Conservation (phyloP, 2,113 vertebrate genomes). For the Mobula birostris region DNA sequence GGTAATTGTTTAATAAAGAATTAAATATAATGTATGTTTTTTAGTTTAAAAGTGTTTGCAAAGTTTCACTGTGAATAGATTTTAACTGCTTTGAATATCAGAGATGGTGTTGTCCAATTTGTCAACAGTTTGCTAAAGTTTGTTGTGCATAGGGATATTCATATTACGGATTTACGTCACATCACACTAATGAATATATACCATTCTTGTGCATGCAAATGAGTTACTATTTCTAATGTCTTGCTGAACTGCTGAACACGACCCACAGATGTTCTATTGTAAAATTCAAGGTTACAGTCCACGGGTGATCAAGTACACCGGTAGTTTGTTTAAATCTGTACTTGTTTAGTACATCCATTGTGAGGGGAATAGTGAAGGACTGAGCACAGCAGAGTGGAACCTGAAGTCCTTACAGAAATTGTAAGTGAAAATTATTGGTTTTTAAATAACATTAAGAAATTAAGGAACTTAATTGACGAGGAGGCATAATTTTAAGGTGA, state of each 20-base stretch:
- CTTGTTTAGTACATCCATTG: background rate
- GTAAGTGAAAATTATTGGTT: background rate
- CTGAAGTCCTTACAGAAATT: background rate
- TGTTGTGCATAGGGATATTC: no score
- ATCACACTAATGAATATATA: no score
- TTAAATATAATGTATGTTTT: no score
- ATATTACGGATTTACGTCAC: no score
- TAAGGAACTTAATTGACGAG: background rate
- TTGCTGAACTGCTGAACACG: background rate
- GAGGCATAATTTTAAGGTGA: no score
- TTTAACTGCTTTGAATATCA: no score
- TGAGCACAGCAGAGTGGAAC: background rate
- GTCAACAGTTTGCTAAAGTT: no score
- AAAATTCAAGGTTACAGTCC: background rate
- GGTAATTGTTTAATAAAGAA: no score
- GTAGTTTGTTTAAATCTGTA: background rate
- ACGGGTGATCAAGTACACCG: no score
- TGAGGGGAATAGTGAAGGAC: background rate
- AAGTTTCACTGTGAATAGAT: no score
- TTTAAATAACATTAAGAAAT: background rate
- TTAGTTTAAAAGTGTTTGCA: no score
- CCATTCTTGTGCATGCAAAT: background rate
- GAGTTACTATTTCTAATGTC: background rate
- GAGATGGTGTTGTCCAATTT: no score
- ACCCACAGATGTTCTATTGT: background rate